phyloP scores from a whole-genome alignment of 2,113 vertebrate species.

The Cavia porcellus region DNA sequence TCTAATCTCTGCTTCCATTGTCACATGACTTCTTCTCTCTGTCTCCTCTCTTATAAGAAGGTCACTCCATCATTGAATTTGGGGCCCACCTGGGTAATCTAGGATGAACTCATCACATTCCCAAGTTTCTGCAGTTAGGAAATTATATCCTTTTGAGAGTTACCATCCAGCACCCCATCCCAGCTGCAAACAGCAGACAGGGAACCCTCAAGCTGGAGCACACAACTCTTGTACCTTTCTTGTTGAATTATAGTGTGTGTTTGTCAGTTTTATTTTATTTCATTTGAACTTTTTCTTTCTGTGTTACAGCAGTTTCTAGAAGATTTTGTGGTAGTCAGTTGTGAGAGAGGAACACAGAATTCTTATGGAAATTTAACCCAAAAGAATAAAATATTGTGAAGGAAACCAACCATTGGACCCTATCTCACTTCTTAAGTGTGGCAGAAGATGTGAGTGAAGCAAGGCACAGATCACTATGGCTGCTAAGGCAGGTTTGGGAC shows the following conservation, averaged over 20 bases:
- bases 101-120: background rate
- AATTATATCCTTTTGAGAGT: background rate
- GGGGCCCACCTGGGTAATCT: background rate
- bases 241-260: background rate
- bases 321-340: background rate
- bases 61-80: background rate
- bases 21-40: fast-evolving
- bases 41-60: background rate
- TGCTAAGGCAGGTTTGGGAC: background rate
- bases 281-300: background rate
- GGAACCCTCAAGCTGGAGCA: background rate
- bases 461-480: background rate
- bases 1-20: background rate
- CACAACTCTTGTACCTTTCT: background rate
- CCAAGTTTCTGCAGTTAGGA: too few species aligned
- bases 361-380: background rate
- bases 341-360: background rate
- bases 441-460: background rate
- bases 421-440: background rate
- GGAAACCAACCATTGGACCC: background rate
- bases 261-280: background rate
- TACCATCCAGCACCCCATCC: background rate
- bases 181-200: fast-evolving
- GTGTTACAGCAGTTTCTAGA: fast-evolving
- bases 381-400: background rate